Base-by-base conservation (phyloP, 2,797 vertebrate species). In the Coregonus ussuriensis region DNA sequence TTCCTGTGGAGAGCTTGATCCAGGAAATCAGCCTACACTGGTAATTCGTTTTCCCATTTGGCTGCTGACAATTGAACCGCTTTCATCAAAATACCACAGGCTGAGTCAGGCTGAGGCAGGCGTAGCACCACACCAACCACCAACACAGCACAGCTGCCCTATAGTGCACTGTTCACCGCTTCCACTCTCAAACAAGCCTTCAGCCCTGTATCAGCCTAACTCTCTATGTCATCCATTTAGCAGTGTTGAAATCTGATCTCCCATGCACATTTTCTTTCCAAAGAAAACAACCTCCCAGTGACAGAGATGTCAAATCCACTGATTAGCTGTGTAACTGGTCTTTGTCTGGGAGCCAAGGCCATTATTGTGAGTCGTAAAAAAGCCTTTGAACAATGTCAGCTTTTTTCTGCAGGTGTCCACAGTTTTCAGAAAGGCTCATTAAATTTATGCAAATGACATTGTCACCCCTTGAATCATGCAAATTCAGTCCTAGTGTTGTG, bases 371-470 rank as follows among this genome's bases (percentile, higher is more conserved):
- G 81, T 88, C 87, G 87, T 87, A 86, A 85, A 74, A 74, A 74
- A 47, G 65, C 77, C 74, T 89, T 91, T 89, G 84, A 92, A 91
- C 87, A 91, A 89, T 88, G 89, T 91, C 90, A 87, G 87, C 81
- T 85, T 88, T 87, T 77, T 88, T 89, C 88, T 78, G 82, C 85
- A 91, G 89, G 90, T 91, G 85, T 82, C 86, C 84, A 75, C 67
- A 35, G 51, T 75, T 79, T 86, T 81, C 78, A 83, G 84, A 84
- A 92, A 91, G 85, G 80, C 88, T 93, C 88, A 92, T 93, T 92
- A 91, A 89, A 91, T 91, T 85, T 89, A 92, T 91, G 91, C 87
- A 90, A 91, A 92, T 90, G 56, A 79, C 79, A 89, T 81, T 86
- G 88, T 92, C 88, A 91, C 81, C 86, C 82, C 81, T 83, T 88